A percentile compares a stretch with the other conserved stretches of the same genome.
Conservation (phyloP, 2,888 invertebrate species). For the Nebria brevicollis region DNA sequence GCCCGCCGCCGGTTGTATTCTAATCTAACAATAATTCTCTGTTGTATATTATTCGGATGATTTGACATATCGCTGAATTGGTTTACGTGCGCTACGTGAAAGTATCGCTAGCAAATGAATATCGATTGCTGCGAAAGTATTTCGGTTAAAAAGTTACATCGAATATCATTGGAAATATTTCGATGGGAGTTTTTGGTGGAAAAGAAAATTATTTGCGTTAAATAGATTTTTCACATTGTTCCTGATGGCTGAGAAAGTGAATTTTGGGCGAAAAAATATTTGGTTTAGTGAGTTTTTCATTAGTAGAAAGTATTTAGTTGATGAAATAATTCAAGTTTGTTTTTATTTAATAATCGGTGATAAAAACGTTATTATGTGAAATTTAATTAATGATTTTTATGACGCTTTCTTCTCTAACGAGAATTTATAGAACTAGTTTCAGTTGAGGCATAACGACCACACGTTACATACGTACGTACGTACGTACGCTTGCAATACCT, state of each 20-base stretch:
- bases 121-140: not conserved
- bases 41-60: conserved; percentile 35
- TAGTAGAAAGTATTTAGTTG: conserved; percentile 26
- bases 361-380: conserved; percentile 37
- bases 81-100: conserved; percentile 33
- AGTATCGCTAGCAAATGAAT: conserved; percentile 3
- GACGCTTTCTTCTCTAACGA: conserved; percentile 39
- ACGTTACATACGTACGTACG: not conserved
- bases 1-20: not conserved
- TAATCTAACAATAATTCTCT: conserved; percentile 2
- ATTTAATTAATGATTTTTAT: conserved; percentile 40
- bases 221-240: not conserved
- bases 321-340: conserved; percentile 12
- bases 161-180: too few species aligned
- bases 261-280: conserved; percentile 18
- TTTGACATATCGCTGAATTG: conserved; percentile 32
- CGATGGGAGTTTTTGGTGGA: too few species aligned
- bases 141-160: too few species aligned
- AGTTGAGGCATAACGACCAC: not conserved
- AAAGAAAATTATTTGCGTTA: not conserved
- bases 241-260: conserved; percentile 8
- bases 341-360: conserved; percentile 2
- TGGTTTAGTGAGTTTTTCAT: conserved; percentile 12
- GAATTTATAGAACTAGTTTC: conserved; percentile 28
- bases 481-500: not conserved